Base-by-base conservation (phyloP, 2,888 invertebrate species). In the Ectemnius continuus region DNA sequence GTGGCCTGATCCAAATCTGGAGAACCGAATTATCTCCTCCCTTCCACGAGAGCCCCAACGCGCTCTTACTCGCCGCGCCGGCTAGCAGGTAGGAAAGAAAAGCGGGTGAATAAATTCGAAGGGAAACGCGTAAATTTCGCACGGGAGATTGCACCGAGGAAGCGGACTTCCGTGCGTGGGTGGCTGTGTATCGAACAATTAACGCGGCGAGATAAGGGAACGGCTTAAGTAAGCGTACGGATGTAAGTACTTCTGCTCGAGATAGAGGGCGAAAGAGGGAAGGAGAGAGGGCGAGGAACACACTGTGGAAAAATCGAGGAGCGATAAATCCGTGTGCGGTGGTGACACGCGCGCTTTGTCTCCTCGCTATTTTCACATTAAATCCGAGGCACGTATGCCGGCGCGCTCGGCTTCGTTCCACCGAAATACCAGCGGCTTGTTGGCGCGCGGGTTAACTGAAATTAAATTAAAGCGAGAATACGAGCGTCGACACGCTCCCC, bases 121-220 rank as follows among this genome's bases (percentile, higher is more conserved):
- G 66, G 63, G 70, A 60, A 72, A 71, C 58, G 72, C 71, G 74
- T 77, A 66, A 81, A 82, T 75, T 82, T 78, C 74, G 77, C 77
- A 77, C 71, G 75, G 67, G 71, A 72, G 83, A 83, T 85, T 75
- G 84, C 74, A 79, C 36, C 79, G 79, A 83, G 87, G 87, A 87
- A 87, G 87, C 87, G 67, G 81, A 84, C 86, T 87, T 87, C 87
- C 87, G 85, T 84, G 80, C 73, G 84, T 85, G 84, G 82, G 84
- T 70, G 82, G 76, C 64, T 75, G 79, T 84, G 76, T 83, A 84
- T 84, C 84, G 83, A 86, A 86, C 79, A 85, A 82, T 84, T 84
- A 87, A 85, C 83, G 79, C 82, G 74, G 67, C 70, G 69, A 81
- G 83, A 82, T 82, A 82, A 82, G 80, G 81, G 76, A 65, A 65